These are phyloP conservation scores for Bagarius yarrelli DNA, from an alignment of 2,113 vertebrate species.

Conservation along the genomic window DNA sequence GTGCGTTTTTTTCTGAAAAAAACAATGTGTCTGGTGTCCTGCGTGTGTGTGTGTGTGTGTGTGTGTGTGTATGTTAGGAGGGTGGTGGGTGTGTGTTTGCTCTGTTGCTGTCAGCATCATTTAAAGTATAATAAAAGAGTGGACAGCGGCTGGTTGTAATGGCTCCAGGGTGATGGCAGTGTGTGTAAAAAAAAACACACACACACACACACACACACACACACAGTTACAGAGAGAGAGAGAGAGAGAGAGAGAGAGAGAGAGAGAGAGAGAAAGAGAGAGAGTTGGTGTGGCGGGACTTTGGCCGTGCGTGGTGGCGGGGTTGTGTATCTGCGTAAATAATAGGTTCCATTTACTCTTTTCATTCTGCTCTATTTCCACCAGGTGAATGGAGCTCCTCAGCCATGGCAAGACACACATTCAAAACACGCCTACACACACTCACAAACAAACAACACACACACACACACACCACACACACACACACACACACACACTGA, in stretches of 20 bases:
- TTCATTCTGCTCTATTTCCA: constrained; percentile 81
- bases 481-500: constrained; percentile 19
- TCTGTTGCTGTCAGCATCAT: constrained; percentile 69
- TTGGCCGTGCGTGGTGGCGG: constrained; percentile 48
- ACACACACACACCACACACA: constrained; percentile 10
- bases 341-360: constrained; percentile 65
- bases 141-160: constrained; percentile 35
- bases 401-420: constrained; percentile 40
- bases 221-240: background rate
- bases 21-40: background rate
- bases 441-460: constrained; percentile 18
- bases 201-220: too few relatives aligned
- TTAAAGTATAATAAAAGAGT: constrained; percentile 61
- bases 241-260: background rate
- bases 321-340: constrained; percentile 52
- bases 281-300: constrained; percentile 25
- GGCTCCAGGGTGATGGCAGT: constrained; percentile 26
- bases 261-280: background rate
- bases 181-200: constrained; percentile 3
- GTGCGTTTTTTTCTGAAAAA: background rate
- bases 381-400: constrained; percentile 68
- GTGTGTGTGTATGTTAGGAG: constrained; percentile 1
- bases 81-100: constrained; percentile 49
- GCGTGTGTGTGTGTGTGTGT: constrained; percentile 19
- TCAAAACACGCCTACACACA: constrained; percentile 39